Evolutionary conservation across 2,797 vertebrate genomes (phyloP).

Genomic region (Peromyscus melanophrys): DNA sequence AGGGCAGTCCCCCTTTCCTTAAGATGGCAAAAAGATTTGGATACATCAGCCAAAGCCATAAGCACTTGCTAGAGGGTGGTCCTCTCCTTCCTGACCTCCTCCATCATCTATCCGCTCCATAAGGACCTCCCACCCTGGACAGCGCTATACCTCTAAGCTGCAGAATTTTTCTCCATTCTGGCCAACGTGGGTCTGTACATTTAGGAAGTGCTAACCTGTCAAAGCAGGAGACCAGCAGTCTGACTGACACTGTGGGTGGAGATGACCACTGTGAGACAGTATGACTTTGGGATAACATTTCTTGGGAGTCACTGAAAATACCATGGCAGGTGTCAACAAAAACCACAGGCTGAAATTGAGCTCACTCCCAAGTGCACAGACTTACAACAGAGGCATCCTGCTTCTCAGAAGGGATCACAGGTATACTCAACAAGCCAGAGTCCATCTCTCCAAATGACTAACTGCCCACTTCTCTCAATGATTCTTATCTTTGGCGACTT

Average conservation of each 20-base stretch:
- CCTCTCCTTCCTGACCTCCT: neutral
- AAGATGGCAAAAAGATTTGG: neutral
- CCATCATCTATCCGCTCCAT: neutral
- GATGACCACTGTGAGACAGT: neutral
- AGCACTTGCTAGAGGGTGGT: neutral
- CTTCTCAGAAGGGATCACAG: conserved; percentile 67
- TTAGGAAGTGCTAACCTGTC: conserved; percentile 25
- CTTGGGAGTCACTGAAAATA: conserved; percentile 28
- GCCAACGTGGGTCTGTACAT: neutral
- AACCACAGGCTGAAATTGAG: conserved; percentile 51
- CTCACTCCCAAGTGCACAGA: conserved; percentile 70
- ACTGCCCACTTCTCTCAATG: conserved; percentile 20
- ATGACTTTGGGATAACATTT: conserved; percentile 17
- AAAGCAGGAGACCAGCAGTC: neutral
- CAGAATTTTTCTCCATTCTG: neutral
- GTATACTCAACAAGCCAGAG: conserved; percentile 23
- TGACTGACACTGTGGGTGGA: neutral
- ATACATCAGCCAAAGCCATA: neutral
- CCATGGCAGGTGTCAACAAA: conserved; percentile 9
- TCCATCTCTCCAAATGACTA: conserved; percentile 12
- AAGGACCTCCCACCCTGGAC: neutral
- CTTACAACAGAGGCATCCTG: conserved; percentile 56
- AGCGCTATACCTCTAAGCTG: neutral
- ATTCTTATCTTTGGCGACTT: conserved; percentile 33
- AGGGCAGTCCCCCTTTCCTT: neutral